Evolutionary conservation across 1,140 invertebrate genomes (phyloP), one percentile per base, ranked within the genome.

Genomic region (Tachypleus tridentatus): DNA sequence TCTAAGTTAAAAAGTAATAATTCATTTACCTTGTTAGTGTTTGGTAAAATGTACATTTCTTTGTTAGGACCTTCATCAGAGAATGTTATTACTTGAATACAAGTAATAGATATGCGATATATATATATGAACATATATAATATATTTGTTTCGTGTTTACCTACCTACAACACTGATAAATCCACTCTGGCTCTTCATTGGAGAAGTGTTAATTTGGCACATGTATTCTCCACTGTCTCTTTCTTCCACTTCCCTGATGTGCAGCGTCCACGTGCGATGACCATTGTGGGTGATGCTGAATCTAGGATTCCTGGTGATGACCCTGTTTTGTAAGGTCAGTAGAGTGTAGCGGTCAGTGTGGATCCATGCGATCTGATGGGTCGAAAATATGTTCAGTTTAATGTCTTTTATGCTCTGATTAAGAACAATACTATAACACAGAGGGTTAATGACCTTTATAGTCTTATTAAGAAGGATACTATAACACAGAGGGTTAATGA

Each of bases 311-410:
- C 92, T 91, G 4, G 89, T 91, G 65, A 94, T 91, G 57, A 93
- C 88, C 75, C 89, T 87, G 67, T 84, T 86, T 62, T 90, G 88
- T 67, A 93, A 88, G 62, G 89, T 90, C 69, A 94, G 78, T 73
- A 94, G 90, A n/a, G 90, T 92, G 78, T 93, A 90, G 64, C 89
- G 91, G 77, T 92, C 90, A 58, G 91, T 89, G 67, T 88, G 82
- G 73, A 94, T 77, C 89, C 89, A 94, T 67, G 89, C 90, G 68
- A 93, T 87, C 89, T 93, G 76, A 62, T 77, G 48, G 8, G 49
- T 8, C 54, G 49, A 60, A 63, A 56, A 58, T 29, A 29, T 29
- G 29, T 29, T 29, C 29, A 29, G 29, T 29, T 29, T 29, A 29
- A 29, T 29, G 29, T 29, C 29, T 29, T 29, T 29, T 29, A 2